These are phyloP conservation scores for Cinclus cinclus DNA, from an alignment of 2,113 vertebrate species.

Conservation along the genomic window DNA sequence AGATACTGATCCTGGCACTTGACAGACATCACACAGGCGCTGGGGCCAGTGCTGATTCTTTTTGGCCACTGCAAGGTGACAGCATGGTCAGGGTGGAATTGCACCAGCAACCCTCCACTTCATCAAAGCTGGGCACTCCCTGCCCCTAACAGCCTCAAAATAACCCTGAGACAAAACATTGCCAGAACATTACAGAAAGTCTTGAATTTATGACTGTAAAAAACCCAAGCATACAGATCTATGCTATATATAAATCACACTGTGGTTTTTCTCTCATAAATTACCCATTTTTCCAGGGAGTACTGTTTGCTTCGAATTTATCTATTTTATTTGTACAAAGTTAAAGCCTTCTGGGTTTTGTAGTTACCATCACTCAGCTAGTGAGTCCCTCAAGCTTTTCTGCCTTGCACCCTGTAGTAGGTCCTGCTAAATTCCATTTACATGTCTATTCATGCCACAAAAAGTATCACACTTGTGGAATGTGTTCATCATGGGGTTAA, in stretches of 20 bases:
- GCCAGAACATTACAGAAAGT: neutral
- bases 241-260: neutral
- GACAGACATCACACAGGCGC: fast-evolving
- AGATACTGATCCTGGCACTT: neutral
- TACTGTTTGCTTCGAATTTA: neutral
- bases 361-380: neutral
- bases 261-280: neutral
- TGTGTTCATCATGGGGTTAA: fast-evolving
- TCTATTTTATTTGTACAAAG: neutral
- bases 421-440: neutral
- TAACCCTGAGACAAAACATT: neutral
- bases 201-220: neutral
- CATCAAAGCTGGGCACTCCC: neutral
- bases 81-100: fast-evolving
- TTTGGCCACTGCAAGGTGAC: neutral
- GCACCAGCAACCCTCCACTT: neutral
- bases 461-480: neutral
- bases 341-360: neutral
- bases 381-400: neutral
- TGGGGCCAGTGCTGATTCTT: neutral
- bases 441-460: neutral
- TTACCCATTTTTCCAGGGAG: neutral
- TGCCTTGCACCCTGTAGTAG: neutral
- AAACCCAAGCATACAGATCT: neutral
- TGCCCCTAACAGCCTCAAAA: neutral